Evolutionary conservation across 2,888 invertebrate species (phyloP), one percentile per base, ranked within the genome.

Genomic region (Ormyrus thymus): DNA sequence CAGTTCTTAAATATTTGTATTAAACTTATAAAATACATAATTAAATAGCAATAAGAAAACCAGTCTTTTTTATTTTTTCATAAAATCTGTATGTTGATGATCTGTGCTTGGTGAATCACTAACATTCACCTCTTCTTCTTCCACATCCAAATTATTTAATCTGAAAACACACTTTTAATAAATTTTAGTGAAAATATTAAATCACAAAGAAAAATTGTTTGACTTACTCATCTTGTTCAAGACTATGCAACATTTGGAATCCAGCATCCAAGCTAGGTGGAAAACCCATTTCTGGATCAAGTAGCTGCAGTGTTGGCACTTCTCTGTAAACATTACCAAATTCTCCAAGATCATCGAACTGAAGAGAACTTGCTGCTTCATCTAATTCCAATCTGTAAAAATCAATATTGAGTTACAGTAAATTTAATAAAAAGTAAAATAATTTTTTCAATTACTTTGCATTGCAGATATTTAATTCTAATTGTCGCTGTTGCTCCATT

Each of bases 221-320:
- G 46, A 29, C 86, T 86, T 87, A 90, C 89, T 90, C 89, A 81
- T 93, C 93, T 84, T 93, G 93, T 84, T 93, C 93, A 72, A 93
- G 89, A 81, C 92, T 93, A 72, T 93, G 93, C 78, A 93, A 89
- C 93, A 93, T 93, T 88, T 93, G 93, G 85, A 93, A 93, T 0
- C 93, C 93, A 51, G 93, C 92, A 84, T 93, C 93, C 51, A 93
- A 88, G 9, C 93, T 93, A 0, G 93, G 92, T 3, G 90, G 88
- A 80, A 90, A 90, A 9, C 90, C 89, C 84, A 89, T 87, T 69
- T 89, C 89, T 15, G 90, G 89, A 85, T 90, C 90, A 15, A 89
- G 85, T 61, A 90, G 80, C 78, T 90, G 90, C 15, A 90, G 83
- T 4, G 90, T 90, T 78, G 89, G 89, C 11, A 89, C 90, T 81